phyloP scores from a whole-genome alignment of 1,140 invertebrate species.

The Dolichoris vasculosae region DNA sequence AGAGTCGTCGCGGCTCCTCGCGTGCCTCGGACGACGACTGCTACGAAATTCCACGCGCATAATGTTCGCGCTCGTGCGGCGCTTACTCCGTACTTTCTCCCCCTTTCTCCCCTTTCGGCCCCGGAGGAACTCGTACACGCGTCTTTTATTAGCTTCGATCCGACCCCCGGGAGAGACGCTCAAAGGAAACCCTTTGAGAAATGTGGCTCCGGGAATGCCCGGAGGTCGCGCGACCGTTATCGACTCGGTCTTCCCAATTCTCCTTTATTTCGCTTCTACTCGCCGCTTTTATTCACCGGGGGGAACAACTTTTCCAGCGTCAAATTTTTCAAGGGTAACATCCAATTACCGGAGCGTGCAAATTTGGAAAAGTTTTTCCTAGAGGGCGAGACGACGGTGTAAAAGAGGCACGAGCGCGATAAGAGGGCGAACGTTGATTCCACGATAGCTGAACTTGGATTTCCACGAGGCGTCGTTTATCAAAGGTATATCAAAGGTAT shows the following conservation, averaged over 20 bases:
- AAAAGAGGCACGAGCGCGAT: neutral
- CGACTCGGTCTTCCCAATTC: too few species aligned
- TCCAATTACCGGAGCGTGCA: too few species aligned
- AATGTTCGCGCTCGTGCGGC: neutral
- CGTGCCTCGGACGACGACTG: too few species aligned
- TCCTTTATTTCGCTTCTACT: too few species aligned
- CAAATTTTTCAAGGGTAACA: too few species aligned
- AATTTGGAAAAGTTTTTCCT: neutral
- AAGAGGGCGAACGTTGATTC: conserved; percentile 1
- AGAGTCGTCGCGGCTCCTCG: neutral
- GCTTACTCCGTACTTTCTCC: conserved; percentile 25
- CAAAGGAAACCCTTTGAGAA: too few species aligned
- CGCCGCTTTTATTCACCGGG: too few species aligned
- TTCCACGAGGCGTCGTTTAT: too few species aligned
- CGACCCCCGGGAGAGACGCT: too few species aligned
- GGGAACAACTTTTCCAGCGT: too few species aligned
- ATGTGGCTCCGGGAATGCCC: too few species aligned
- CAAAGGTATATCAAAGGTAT: neutral
- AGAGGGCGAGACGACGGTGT: neutral
- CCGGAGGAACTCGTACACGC: neutral
- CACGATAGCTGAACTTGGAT: conserved; percentile 11
- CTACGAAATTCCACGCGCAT: neutral
- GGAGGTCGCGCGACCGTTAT: too few species aligned
- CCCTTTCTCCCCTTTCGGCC: neutral
- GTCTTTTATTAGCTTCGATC: conserved; percentile 18